Conservation (phyloP, 2,888 invertebrate species). For the Polia nebulosa region DNA sequence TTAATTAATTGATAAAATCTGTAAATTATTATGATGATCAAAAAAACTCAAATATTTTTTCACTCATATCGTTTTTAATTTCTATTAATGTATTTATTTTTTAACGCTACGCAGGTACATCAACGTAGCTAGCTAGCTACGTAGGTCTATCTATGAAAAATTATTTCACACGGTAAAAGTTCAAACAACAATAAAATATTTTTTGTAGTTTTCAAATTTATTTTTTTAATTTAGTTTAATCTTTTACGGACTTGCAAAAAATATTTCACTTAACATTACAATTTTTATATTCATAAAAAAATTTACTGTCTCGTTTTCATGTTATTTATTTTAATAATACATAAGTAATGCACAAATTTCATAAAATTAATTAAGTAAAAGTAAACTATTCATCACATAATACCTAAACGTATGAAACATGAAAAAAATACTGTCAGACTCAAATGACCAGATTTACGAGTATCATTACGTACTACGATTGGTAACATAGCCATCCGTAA, state of each 20-base stretch:
- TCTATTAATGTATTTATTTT: not conserved
- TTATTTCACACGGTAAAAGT: not conserved
- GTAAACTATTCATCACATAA: too few relatives aligned
- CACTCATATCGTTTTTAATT: not conserved
- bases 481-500: not conserved
- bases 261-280: too few relatives aligned
- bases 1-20: constrained; percentile 20
- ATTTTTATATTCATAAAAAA: too few relatives aligned
- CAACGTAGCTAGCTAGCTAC: too few relatives aligned
- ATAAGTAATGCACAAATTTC: too few relatives aligned
- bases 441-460: not conserved
- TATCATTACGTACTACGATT: too few relatives aligned
- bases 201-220: too few relatives aligned
- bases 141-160: too few relatives aligned
- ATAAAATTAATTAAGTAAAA: too few relatives aligned
- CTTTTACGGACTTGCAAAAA: not conserved
- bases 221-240: not conserved
- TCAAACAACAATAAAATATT: not conserved
- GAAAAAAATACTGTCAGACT: not conserved
- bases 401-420: too few relatives aligned
- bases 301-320: too few relatives aligned
- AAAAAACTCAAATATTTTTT: constrained; percentile 4
- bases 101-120: not conserved
- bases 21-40: constrained; percentile 1
- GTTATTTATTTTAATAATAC: too few relatives aligned